phyloP scores from a whole-genome alignment of 2,113 vertebrate species.

The Pseudonaja textilis region DNA sequence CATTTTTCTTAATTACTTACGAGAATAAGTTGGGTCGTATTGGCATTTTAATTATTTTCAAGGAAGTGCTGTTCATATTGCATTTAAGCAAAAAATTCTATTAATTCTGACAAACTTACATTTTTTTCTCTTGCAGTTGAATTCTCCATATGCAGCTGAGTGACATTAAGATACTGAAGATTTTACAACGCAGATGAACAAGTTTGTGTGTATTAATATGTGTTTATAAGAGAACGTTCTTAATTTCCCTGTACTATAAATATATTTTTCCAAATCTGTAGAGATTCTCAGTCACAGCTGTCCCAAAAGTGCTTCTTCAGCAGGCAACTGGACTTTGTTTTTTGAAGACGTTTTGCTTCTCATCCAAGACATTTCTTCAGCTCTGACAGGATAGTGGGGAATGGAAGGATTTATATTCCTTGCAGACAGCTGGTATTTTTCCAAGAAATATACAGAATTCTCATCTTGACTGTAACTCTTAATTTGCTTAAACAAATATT shows the following conservation, averaged over 20 bases:
- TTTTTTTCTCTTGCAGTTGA: slow-evolving; percentile 70
- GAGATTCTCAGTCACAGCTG: too few relatives aligned
- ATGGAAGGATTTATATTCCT: too few relatives aligned
- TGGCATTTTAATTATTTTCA: not conserved
- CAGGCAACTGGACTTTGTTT: too few relatives aligned
- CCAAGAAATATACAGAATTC: slow-evolving; percentile 4
- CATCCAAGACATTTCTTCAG: too few relatives aligned
- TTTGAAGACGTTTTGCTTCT: too few relatives aligned
- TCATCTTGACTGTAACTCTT: slow-evolving; percentile 1
- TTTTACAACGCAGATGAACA: slow-evolving; percentile 11
- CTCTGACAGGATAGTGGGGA: too few relatives aligned
- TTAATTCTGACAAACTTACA: slow-evolving; percentile 25
- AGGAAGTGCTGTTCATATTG: not conserved
- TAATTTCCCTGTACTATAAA: slow-evolving; percentile 53
- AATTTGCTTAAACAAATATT: not conserved
- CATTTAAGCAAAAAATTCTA: not conserved
- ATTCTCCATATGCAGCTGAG: slow-evolving; percentile 76
- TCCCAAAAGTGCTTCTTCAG: too few relatives aligned
- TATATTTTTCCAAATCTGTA: slow-evolving; percentile 26
- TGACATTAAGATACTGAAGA: slow-evolving; percentile 53
- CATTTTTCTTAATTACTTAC: not conserved
- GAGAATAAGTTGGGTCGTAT: not conserved
- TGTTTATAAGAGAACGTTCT: not conserved
- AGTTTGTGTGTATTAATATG: not conserved
- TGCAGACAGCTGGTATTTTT: slow-evolving; percentile 16